phyloP scores from a whole-genome alignment of 2,888 invertebrate species.

The Geophilus truncorum region DNA sequence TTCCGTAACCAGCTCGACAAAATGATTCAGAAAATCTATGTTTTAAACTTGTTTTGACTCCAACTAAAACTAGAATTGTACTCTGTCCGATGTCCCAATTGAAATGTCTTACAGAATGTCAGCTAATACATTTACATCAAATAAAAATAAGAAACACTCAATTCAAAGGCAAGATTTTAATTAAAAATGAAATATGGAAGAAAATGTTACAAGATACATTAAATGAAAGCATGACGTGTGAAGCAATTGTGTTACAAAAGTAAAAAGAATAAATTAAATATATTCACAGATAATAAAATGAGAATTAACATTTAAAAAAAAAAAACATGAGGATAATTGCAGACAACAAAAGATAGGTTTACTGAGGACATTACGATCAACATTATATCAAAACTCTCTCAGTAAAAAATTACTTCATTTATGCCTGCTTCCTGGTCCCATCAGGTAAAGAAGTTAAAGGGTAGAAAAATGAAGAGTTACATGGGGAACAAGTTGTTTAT shows the following conservation, averaged over 20 bases:
- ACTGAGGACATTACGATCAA: constrained; percentile 4
- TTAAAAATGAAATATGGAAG: constrained; percentile 15
- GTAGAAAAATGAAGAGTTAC: not conserved
- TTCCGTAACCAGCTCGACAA: too few species aligned
- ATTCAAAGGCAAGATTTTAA: constrained; percentile 6
- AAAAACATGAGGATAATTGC: not conserved
- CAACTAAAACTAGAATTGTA: too few species aligned
- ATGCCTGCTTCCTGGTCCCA: not conserved
- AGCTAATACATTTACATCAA: too few species aligned
- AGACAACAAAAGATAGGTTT: not conserved
- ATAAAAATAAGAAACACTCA: not conserved
- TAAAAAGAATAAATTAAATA: not conserved
- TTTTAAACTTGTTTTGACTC: too few species aligned
- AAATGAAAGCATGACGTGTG: not conserved
- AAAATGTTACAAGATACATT: not conserved
- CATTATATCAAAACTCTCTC: constrained; percentile 8
- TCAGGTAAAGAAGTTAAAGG: not conserved
- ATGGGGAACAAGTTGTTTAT: not conserved
- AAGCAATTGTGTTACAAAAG: not conserved
- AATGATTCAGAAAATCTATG: too few species aligned
- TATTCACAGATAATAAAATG: not conserved
- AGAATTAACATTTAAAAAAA: too few species aligned
- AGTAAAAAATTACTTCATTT: constrained; percentile 17
- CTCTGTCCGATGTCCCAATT: too few species aligned
- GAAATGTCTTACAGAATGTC: too few species aligned